Evolutionary conservation across 1,140 invertebrate genomes (phyloP), one percentile per base, ranked within the genome.

Genomic region (Anoplophora glabripennis): DNA sequence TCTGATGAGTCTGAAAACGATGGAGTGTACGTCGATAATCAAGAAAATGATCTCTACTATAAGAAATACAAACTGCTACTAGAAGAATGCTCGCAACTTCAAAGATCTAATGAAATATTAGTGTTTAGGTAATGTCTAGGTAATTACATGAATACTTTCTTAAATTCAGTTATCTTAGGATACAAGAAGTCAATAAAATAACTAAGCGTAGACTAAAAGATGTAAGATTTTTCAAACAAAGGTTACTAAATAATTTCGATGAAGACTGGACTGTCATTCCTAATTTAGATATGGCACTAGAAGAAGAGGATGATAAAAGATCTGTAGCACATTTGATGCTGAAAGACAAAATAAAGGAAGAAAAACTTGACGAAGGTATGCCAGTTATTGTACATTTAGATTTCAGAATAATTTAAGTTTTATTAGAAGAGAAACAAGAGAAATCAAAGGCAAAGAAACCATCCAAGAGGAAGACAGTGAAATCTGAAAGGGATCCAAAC

Each of bases 401-500:
- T 45, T 44, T 18, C 1, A 17, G n/a, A 46, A 44, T 11, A 21
- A 15, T 11, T 54, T 9, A 12, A 15, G 15, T 36, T 15, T 60
- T 55, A 33, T 40, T 40, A 33, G 59, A 63, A 55, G 66, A 68
- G 36, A 54, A 67, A 65, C 33, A 53, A 28, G 72, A 72, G 47
- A 53, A 66, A 62, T 37, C 47, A 28, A 56, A 53, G n/a, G 41
- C 58, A 4, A 72, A 79, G 76, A 73, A 78, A 78, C 71, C 67
- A 72, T 60, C 53, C 66, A 81, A 75, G 75, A 77, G 74, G 76
- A 82, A 80, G 68, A 67, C 75, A 57, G 73, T 78, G 36, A 82
- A 79, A 74, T 76, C 68, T n/a, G 82, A 83, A 71, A 80, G 77
- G 69, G 88, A 89, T 79, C 87, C 87, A 1, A 89, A 88, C 77